These are phyloP conservation scores for Drosophila setifemur DNA, from an alignment of 1,140 invertebrate genomes.

Conservation along the genomic window DNA sequence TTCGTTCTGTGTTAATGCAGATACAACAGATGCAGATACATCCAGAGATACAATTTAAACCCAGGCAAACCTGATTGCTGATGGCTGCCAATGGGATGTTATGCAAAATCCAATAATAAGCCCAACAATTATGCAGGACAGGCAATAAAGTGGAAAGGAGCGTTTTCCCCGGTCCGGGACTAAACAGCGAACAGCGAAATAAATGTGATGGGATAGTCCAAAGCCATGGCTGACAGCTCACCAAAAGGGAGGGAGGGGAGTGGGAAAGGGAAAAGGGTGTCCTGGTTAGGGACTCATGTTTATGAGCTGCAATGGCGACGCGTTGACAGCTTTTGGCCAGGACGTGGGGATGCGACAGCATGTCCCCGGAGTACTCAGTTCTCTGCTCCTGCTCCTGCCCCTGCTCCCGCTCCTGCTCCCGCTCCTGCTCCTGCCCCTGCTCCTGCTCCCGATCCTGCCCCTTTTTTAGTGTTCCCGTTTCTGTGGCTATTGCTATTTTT, in stretches of 20 bases:
- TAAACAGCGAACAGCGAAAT: conserved; percentile 2
- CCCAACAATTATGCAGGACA: conserved; percentile 55
- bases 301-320: conserved; percentile 70
- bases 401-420: too few relatives aligned
- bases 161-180: too few relatives aligned
- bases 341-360: background rate
- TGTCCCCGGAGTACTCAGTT: background rate
- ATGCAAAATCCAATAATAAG: conserved; percentile 39
- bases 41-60: too few relatives aligned
- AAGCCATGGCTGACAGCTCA: conserved; percentile 49
- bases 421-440: too few relatives aligned
- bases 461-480: conserved; percentile 12
- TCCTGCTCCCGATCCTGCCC: too few relatives aligned
- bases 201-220: conserved; percentile 56
- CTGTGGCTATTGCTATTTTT: background rate
- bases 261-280: background rate
- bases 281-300: conserved; percentile 39
- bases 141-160: conserved; percentile 28
- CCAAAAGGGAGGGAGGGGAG: background rate
- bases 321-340: conserved; percentile 59
- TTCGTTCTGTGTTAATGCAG: too few relatives aligned
- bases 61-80: too few relatives aligned
- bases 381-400: too few relatives aligned
- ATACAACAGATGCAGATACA: too few relatives aligned
- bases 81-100: conserved; percentile 10